Conservation (phyloP, 2,113 vertebrate genomes). For the Capreolus pygargus region DNA sequence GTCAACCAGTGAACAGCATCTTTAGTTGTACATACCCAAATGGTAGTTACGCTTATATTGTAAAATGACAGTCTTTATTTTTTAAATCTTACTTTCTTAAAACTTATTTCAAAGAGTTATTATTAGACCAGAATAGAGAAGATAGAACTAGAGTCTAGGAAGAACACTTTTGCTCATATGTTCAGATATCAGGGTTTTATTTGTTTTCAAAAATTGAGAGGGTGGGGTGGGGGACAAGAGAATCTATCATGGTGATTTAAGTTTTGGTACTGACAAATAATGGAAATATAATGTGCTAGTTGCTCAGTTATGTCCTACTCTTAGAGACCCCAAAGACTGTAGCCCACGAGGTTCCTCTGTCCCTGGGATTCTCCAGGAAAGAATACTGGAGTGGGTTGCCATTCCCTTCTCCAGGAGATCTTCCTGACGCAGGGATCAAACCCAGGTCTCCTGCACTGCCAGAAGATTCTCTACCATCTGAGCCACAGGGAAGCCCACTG, state of each 20-base stretch:
- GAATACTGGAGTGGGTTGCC: not conserved
- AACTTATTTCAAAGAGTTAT: not conserved
- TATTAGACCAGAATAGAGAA: not conserved
- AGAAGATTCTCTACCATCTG: not conserved
- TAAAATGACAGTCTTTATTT: conserved; percentile 6
- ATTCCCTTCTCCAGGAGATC: not conserved
- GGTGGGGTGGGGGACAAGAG: not conserved
- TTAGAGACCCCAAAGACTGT: not conserved
- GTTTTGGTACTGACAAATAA: not conserved
- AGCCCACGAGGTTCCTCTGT: not conserved
- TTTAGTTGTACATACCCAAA: not conserved
- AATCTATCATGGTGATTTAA: not conserved
- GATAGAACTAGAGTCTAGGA: not conserved
- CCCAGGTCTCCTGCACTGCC: not conserved
- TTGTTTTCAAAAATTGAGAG: not conserved
- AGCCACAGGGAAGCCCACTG: not conserved
- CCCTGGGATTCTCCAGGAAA: not conserved
- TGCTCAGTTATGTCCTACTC: not conserved
- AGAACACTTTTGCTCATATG: not conserved
- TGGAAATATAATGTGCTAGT: not conserved
- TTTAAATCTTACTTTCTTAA: conserved; percentile 32
- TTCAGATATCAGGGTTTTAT: not conserved
- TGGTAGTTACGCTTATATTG: not conserved
- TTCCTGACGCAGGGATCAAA: not conserved
- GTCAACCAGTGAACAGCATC: not conserved